A percentile compares a stretch with the other conserved stretches of the same genome.
Evolutionary conservation across 2,888 invertebrate genomes (phyloP).

Genomic region (Thera obeliscata): DNA sequence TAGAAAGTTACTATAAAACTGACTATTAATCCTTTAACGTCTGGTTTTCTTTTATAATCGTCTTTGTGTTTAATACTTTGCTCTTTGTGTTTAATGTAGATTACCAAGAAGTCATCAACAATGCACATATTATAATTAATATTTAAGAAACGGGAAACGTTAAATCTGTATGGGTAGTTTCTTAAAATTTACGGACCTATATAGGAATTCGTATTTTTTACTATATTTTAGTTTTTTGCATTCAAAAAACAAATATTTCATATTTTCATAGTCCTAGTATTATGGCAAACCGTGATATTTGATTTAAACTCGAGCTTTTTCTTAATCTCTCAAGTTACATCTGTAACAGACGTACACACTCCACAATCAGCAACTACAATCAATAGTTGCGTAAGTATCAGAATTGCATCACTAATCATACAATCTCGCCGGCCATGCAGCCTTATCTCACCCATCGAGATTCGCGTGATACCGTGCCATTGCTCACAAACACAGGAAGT

Average conservation of each 20-base stretch:
- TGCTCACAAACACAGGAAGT: constrained; percentile 42
- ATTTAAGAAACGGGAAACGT: too few relatives aligned
- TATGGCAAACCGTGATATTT: background rate
- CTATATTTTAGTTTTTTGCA: too few relatives aligned
- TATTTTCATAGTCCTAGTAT: background rate
- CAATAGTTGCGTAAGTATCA: constrained; percentile 36
- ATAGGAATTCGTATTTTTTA: too few relatives aligned
- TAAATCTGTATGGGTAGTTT: too few relatives aligned
- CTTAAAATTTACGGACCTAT: too few relatives aligned
- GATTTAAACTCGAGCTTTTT: background rate
- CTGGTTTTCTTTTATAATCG: background rate
- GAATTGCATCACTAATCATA: constrained; percentile 40
- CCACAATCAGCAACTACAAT: constrained; percentile 27
- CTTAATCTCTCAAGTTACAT: background rate
- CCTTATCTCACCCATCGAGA: constrained; percentile 41
- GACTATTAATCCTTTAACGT: background rate
- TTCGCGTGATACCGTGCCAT: constrained; percentile 41
- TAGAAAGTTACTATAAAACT: constrained; percentile 29
- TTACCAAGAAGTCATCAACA: background rate
- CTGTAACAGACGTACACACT: constrained; percentile 9
- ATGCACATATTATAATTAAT: background rate
- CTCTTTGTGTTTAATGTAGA: background rate
- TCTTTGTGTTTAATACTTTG: background rate
- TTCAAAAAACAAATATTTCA: background rate
- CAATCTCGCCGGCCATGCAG: constrained; percentile 34